Conservation (phyloP, 2,888 invertebrate genomes). For the Stenodema calcarata region DNA sequence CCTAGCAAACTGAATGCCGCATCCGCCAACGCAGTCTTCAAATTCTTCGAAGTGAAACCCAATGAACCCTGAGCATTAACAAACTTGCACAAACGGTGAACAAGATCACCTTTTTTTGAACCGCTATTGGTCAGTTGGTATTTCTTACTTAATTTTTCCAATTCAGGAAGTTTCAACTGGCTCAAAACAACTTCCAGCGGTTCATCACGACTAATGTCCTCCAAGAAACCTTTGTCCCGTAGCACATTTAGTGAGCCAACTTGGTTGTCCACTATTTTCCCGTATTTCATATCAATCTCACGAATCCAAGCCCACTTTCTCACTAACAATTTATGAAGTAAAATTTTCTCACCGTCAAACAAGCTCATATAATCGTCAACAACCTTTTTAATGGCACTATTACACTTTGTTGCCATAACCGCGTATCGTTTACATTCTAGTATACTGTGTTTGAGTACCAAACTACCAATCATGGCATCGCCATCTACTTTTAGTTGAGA, state of each 20-base stretch:
- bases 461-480: not conserved
- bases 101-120: conserved; percentile 4
- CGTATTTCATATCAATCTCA: conserved; percentile 33
- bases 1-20: not conserved
- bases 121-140: not conserved
- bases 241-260: not conserved
- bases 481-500: not conserved
- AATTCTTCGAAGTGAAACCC: too few species aligned
- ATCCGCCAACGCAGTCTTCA: not conserved
- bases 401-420: not conserved
- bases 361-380: conserved; percentile 3
- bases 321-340: conserved; percentile 13
- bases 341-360: not conserved
- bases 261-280: not conserved
- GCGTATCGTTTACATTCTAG: conserved; percentile 23
- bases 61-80: conserved; percentile 9
- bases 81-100: not conserved
- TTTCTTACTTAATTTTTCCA: not conserved
- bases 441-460: not conserved
- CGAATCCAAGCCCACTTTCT: conserved; percentile 42
- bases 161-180: conserved; percentile 9
- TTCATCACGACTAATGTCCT: not conserved
- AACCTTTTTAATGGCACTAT: conserved; percentile 4
- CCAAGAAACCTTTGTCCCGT: not conserved
- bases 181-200: conserved; percentile 1